Evolutionary conservation across 2,797 vertebrate genomes (phyloP).

Genomic region (Amazonetta brasiliensis): DNA sequence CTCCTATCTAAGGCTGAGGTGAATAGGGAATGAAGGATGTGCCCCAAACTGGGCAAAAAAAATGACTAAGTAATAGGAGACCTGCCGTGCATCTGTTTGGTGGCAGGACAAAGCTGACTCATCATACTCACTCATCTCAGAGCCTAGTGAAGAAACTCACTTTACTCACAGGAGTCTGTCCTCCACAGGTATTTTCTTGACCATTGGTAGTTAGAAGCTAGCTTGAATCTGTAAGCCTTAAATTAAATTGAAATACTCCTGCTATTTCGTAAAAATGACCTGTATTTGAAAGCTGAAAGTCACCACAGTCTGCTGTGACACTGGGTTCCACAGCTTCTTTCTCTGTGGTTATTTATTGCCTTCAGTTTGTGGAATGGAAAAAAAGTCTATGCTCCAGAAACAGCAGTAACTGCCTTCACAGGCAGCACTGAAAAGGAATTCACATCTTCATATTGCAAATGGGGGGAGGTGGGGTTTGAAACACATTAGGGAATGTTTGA

Average conservation of each 20-base stretch:
- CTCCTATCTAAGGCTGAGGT: not conserved
- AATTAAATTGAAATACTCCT: not conserved
- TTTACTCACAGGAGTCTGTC: not conserved
- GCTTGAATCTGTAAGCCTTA: not conserved
- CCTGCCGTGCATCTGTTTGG: not conserved
- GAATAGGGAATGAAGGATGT: not conserved
- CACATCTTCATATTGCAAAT: not conserved
- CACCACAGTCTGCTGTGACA: not conserved
- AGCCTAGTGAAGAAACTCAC: not conserved
- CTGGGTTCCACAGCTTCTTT: not conserved
- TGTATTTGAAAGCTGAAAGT: not conserved
- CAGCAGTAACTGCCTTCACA: not conserved
- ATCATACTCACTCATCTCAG: not conserved
- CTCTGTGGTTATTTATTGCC: not conserved
- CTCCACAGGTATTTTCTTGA: not conserved
- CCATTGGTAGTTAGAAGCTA: not conserved
- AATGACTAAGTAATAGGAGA: not conserved
- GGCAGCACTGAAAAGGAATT: not conserved
- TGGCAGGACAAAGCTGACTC: not conserved
- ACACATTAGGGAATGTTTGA: not conserved
- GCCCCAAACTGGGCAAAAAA: not conserved
- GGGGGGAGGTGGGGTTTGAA: not conserved
- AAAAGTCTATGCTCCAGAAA: not conserved
- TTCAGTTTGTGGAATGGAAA: not conserved
- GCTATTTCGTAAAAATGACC: not conserved